These are phyloP conservation scores for Eulithis testata DNA, from an alignment of 2,888 invertebrate genomes.

Conservation along the genomic window DNA sequence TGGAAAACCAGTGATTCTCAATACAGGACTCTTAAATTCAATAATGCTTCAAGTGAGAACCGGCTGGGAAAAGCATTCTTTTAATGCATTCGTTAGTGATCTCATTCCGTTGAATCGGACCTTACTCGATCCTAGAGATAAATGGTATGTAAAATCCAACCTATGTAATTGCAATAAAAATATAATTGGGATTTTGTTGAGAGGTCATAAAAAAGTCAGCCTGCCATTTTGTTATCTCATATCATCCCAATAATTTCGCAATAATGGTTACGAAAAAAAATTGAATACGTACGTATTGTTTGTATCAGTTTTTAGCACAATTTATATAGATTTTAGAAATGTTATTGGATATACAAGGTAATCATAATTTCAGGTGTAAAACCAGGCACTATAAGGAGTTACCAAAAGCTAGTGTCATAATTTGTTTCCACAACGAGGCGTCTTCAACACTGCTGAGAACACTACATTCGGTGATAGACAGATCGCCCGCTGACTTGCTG, in stretches of 20 bases:
- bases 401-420: slow-evolving; percentile 93
- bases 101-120: slow-evolving; percentile 95
- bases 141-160: slow-evolving; percentile 85
- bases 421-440: slow-evolving; percentile 99
- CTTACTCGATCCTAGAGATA: slow-evolving; percentile 94
- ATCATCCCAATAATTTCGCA: too few species aligned
- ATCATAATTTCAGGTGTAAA: slow-evolving; percentile 87
- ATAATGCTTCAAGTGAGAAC: slow-evolving; percentile 91
- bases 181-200: too few species aligned
- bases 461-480: slow-evolving; percentile 95
- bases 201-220: too few species aligned
- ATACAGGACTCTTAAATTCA: slow-evolving; percentile 90
- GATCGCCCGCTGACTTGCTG: slow-evolving; percentile 93
- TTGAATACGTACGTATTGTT: too few species aligned
- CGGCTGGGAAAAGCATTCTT: slow-evolving; percentile 98
- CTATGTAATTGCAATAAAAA: neutral
- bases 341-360: neutral
- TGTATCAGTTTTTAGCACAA: too few species aligned
- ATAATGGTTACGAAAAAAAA: too few species aligned
- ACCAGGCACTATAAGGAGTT: slow-evolving; percentile 84
- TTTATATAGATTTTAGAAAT: too few species aligned
- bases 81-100: slow-evolving; percentile 98
- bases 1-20: slow-evolving; percentile 91
- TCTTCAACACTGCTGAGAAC: slow-evolving; percentile 97
- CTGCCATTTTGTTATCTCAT: too few species aligned